Evolutionary conservation across 2,797 vertebrate genomes (phyloP), one percentile per base, ranked within the genome.

Genomic region (Acipenser oxyrinchus): DNA sequence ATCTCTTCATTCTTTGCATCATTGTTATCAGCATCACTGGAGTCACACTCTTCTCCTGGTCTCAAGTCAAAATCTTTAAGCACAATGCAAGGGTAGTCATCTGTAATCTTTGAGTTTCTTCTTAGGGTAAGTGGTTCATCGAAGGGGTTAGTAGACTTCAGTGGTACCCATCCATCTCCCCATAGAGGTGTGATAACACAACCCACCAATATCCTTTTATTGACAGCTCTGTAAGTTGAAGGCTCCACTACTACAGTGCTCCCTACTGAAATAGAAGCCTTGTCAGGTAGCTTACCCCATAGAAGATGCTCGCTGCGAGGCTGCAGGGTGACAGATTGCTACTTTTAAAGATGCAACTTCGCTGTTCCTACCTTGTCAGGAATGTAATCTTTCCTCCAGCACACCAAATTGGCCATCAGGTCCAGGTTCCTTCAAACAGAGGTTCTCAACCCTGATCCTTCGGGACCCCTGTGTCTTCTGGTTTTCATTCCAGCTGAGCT

Each of bases 171-270:
- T 3, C 64, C 13, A 55, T 70, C 53, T 9, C 70, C 66, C 70
- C 70, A 71, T 66, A 72, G 61, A 18, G 70, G 52, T 9, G 62
- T 50, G 7, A 66, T 18, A 6, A 72, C 63, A 15, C 63, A 48
- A 3, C 68, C 64, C 0, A 72, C 71, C 6, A 75, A 48, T 7
- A 75, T 61, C n/a, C 71, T 60, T 4, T 10, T 69, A 4, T 70
- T 58, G 0, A 50, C 66, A 10, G 66, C 62, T 6, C 59, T 6
- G 6, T 60, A 18, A 0, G 51, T 52, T 2, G 68, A 73, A 1
- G 70, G 68, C 62, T 73, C 70, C 49, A 73, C 61, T 2, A 69
- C 49, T 0, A 72, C 18, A 23, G 70, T 66, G 60, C 69, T 70
- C 10, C 68, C 52, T 1, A 64, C 51, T 2, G 49, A 18, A 2